Percentiles rank a stretch among this genome's conserved stretches.
Evolutionary conservation across 2,888 invertebrate species (phyloP).

Genomic region (Ornithoptera priamus): DNA sequence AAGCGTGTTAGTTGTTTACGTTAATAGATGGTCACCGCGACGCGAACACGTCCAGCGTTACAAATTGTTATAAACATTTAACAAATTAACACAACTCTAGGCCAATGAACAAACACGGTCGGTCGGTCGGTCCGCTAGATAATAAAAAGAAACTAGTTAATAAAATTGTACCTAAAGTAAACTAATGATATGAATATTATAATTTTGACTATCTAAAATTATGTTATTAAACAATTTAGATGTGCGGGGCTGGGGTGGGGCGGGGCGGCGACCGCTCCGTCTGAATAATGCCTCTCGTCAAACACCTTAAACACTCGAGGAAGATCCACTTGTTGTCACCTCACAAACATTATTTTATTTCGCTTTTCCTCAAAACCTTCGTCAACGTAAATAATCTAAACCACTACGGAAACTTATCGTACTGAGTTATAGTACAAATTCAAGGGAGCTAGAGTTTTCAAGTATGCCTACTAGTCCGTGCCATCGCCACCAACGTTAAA

Average conservation of each 20-base stretch:
- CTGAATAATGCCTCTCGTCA: conserved; percentile 50
- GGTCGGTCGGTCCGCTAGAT: conserved; percentile 58
- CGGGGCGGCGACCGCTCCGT: conserved; percentile 34
- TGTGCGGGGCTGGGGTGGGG: conserved; percentile 40
- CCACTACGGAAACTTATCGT: conserved; percentile 63
- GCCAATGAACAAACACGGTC: conserved; percentile 61
- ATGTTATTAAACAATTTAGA: conserved; percentile 50
- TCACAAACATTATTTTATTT: conserved; percentile 40
- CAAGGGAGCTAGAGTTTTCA: conserved; percentile 63
- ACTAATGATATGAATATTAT: conserved; percentile 78
- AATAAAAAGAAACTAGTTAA: conserved; percentile 55
- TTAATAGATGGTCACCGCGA: conserved; percentile 46
- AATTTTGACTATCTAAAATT: conserved; percentile 77
- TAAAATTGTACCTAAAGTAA: conserved; percentile 74
- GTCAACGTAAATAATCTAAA: conserved; percentile 64
- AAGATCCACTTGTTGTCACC: conserved; percentile 53
- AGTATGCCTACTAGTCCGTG: conserved; percentile 53
- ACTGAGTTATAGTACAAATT: conserved; percentile 71
- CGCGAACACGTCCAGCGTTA: conserved; percentile 40
- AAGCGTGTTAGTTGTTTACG: conserved; percentile 61
- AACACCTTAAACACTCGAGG: conserved; percentile 54
- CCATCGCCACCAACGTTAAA: conserved; percentile 47
- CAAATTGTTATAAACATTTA: conserved; percentile 46
- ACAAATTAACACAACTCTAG: conserved; percentile 59
- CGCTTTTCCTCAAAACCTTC: conserved; percentile 43